Evolutionary conservation across 2,888 invertebrate genomes (phyloP).

Genomic region (Melieria picta): DNA sequence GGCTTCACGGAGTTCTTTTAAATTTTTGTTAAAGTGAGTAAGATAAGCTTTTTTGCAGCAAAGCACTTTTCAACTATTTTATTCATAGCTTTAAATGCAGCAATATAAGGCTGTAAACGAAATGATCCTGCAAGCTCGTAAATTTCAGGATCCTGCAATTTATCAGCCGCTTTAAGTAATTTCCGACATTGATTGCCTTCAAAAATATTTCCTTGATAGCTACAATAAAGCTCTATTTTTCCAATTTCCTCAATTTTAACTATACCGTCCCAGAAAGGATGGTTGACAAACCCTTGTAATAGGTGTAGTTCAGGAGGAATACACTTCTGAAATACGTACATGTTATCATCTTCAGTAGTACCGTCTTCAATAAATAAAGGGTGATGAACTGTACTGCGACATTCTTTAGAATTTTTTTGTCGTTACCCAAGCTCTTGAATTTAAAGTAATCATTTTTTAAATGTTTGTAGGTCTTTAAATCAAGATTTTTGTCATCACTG

Average conservation of each 20-base stretch:
- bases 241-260: neutral
- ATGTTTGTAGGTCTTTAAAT: no score
- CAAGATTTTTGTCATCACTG: no score
- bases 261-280: conserved; percentile 24
- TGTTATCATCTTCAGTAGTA: conserved; percentile 25
- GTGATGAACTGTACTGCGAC: neutral
- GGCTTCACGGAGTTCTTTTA: neutral
- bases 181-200: no score
- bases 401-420: neutral
- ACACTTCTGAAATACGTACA: conserved; percentile 24
- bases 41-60: neutral
- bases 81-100: neutral
- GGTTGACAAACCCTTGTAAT: conserved; percentile 28
- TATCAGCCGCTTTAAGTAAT: no score
- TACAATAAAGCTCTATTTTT: no score
- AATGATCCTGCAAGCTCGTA: conserved; percentile 16
- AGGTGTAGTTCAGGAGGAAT: conserved; percentile 23
- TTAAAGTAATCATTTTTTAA: no score
- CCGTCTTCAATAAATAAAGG: neutral
- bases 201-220: no score
- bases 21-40: neutral
- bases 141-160: conserved; percentile 3
- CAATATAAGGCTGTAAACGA: neutral
- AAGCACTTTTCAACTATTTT: neutral
- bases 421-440: no score